Percentiles rank a stretch among this genome's conserved stretches.
Evolutionary conservation across 2,797 vertebrate species (phyloP).

Genomic region (Chanos chanos): DNA sequence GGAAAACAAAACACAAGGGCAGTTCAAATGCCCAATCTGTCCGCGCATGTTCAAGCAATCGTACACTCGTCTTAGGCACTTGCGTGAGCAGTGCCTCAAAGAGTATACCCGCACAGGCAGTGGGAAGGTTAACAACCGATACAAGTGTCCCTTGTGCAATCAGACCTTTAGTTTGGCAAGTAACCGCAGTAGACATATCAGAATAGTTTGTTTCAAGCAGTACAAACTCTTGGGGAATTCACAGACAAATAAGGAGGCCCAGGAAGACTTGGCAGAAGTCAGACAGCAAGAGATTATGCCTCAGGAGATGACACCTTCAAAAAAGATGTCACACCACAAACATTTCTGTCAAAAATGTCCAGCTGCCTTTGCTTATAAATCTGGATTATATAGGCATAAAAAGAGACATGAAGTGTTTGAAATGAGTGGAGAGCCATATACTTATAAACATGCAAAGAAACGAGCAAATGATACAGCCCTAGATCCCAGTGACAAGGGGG

Average conservation of each 20-base stretch:
- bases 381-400: slow-evolving; percentile 70
- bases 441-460: slow-evolving; percentile 45
- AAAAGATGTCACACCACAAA: slow-evolving; percentile 39
- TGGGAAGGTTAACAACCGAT: slow-evolving; percentile 52
- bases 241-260: slow-evolving; percentile 22
- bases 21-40: slow-evolving; percentile 70
- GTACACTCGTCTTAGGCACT: slow-evolving; percentile 68
- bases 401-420: slow-evolving; percentile 66
- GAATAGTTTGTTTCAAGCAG: slow-evolving; percentile 56
- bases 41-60: slow-evolving; percentile 66
- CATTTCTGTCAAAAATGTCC: slow-evolving; percentile 71
- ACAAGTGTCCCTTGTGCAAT: slow-evolving; percentile 68
- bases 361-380: slow-evolving; percentile 59
- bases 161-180: slow-evolving; percentile 52
- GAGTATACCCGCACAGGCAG: slow-evolving; percentile 43
- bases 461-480: slow-evolving; percentile 3
- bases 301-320: not conserved
- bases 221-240: slow-evolving; percentile 45
- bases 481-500: slow-evolving; percentile 22
- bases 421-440: slow-evolving; percentile 55
- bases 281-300: not conserved
- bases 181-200: slow-evolving; percentile 68
- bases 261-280: not conserved
- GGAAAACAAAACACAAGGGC: not conserved
- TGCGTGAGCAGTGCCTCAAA: slow-evolving; percentile 65